Base-by-base conservation (phyloP, 2,113 vertebrate genomes). In the Ptychochromis oligacanthus region DNA sequence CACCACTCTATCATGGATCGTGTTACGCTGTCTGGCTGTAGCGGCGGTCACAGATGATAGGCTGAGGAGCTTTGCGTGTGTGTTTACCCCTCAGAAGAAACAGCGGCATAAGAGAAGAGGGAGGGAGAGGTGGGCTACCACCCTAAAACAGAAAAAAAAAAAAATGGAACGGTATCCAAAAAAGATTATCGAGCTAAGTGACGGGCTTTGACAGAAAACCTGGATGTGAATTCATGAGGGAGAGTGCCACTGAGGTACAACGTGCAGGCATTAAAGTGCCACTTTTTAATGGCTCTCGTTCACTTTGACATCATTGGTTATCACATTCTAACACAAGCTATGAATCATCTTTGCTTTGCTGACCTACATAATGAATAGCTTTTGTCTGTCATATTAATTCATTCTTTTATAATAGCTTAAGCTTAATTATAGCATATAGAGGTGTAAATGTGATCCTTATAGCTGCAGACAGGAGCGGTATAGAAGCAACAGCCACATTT, bases 21-120 rank as follows among this genome's bases (percentile, higher is more conserved):
- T 93, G 95, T 97, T 97, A 95, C 97, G 93, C 94, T 94, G 96
- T 94, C 96, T 93, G 96, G 96, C 96, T 96, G 95, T 85, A 88
- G 89, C 94, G 83, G 94, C 96, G 92, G 93, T 94, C 96, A 94
- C 95, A 95, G 95, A 93, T 95, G 95, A 97, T 97, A 97, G 97
- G 97, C 97, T 97, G 96, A 95, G 91, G 87, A 88, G 95, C 91
- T 85, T 90, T 80, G 91, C 85, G 82, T 93, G 92, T 84, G 90
- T 94, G 87, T 93, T 92, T 90, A 88, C 91, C 87, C 90, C 85
- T 78, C 75, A 61, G 87, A 92, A 92, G 81, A 90, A 89, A 89
- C 88, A 89, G 88, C 82, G 75, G 87, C 86, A 86, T 85, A 82
- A 67, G 72, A 85, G 74, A 52, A 94, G 91, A 89, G 86, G 83